A percentile compares a stretch with the other conserved stretches of the same genome.
These are phyloP conservation scores for Dromaius novaehollandiae DNA, from an alignment of 2,113 vertebrate species.

Conservation along the genomic window DNA sequence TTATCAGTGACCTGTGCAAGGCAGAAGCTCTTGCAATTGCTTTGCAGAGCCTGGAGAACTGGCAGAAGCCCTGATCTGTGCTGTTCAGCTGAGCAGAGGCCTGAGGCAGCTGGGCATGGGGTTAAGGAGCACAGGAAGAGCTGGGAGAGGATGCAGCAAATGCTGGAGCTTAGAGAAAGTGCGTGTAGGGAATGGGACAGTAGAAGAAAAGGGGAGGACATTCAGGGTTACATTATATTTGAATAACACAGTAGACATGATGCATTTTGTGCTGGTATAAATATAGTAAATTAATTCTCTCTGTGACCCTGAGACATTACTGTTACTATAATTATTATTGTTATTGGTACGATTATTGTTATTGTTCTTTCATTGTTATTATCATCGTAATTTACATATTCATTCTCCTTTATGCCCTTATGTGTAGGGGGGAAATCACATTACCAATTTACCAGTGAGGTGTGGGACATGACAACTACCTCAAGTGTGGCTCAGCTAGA, in stretches of 20 bases:
- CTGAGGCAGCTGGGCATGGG: not conserved
- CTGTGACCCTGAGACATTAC: not conserved
- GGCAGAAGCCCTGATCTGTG: not conserved
- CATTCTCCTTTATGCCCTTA: not conserved
- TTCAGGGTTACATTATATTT: not conserved
- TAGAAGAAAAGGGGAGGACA: not conserved
- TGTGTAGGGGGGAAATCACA: not conserved
- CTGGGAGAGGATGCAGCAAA: not conserved
- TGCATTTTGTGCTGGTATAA: constrained; percentile 4
- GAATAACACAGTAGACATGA: not conserved
- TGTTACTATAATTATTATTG: not conserved
- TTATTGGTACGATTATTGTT: not conserved
- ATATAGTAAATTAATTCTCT: not conserved
- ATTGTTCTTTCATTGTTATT: not conserved
- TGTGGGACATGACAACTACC: not conserved
- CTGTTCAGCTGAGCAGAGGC: not conserved
- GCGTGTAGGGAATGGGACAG: not conserved
- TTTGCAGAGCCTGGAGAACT: not conserved
- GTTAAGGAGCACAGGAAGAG: rapidly evolving
- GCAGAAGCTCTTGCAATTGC: not conserved
- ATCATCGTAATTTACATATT: not conserved
- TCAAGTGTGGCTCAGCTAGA: not conserved
- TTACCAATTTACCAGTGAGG: not conserved
- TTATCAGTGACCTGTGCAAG: not conserved
- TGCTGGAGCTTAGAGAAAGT: not conserved